phyloP scores from a whole-genome alignment of 2,888 invertebrate species.

The Timema podura region DNA sequence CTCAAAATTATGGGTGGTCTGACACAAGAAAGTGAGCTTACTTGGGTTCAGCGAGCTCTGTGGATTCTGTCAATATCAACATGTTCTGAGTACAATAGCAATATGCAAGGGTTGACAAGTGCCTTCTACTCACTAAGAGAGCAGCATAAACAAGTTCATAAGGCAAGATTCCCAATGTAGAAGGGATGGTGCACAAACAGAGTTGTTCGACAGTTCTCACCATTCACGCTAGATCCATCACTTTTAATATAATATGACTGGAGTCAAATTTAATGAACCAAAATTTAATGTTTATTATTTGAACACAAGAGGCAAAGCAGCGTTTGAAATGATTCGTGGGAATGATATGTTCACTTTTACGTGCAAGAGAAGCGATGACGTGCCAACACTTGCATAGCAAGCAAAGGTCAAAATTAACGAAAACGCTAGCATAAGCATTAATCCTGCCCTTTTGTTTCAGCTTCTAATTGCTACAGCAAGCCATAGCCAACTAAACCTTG shows the following conservation, averaged over 20 bases:
- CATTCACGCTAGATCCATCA: background rate
- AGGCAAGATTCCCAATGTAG: background rate
- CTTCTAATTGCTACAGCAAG: background rate
- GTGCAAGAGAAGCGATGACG: background rate
- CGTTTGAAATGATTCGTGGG: background rate
- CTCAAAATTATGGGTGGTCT: background rate
- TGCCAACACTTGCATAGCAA: background rate
- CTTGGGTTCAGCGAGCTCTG: background rate
- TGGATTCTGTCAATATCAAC: background rate
- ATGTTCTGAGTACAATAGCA: background rate
- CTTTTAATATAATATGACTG: background rate
- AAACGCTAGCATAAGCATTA: background rate
- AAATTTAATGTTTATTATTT: background rate
- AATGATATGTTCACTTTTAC: background rate
- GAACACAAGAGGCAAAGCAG: background rate
- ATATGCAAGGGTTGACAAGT: background rate
- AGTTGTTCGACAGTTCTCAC: background rate
- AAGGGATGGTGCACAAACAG: background rate
- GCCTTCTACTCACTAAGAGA: background rate
- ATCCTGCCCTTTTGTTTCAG: no score
- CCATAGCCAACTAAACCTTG: background rate
- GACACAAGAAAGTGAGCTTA: background rate
- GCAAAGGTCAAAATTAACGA: background rate
- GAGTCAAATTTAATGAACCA: background rate
- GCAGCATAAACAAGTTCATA: background rate